Evolutionary conservation across 1,140 invertebrate genomes (phyloP), one percentile per base, ranked within the genome.

Genomic region (Pemphigus obesinymphae): DNA sequence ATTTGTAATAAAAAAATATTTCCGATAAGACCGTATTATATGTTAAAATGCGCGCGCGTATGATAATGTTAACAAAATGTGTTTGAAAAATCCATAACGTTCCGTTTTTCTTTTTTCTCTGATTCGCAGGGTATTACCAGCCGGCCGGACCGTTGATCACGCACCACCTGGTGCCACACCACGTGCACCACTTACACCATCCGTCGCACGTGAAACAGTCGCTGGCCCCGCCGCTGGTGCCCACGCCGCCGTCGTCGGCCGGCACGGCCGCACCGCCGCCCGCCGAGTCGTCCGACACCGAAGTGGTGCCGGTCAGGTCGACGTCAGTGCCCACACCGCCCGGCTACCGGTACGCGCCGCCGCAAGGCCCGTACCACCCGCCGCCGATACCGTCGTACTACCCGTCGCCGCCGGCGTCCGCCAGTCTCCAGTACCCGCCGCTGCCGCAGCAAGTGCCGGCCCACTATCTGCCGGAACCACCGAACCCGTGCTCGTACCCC

Each of bases 121-220:
- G 82, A 86, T 90, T 89, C 3, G 37, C 89, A 94, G 93, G 93
- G 86, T 95, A 94, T 87, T 95, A 94, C 90, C 94, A 95, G 88
- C 93, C 94, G 85, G 94, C 94, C 85, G 94, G 93, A 84, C 94
- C 94, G 85, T 89, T 94, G 87, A 95, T 95, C 87, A 91, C 91
- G 83, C 90, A 92, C 88, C 89, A 84, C 87, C 87, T 61, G 85
- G 86, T 83, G 88, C 89, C 84, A 87, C 83, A 83, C 40, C 83
- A 83, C 61, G 63, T 83, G 63, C 84, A 84, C 48, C 82, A 83
- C 37, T 83, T 83, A 37, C 84, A 84, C 50, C 83, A 82, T 66
- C 83, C 83, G 63, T 31, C 73, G 53, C 82, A 83, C 55, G 70
- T 72, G 68, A 84, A 82, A 26, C 55, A 68, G 29, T 55, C 82